phyloP scores from a whole-genome alignment of 2,888 invertebrate genomes.

The Lumbricus terrestris region DNA sequence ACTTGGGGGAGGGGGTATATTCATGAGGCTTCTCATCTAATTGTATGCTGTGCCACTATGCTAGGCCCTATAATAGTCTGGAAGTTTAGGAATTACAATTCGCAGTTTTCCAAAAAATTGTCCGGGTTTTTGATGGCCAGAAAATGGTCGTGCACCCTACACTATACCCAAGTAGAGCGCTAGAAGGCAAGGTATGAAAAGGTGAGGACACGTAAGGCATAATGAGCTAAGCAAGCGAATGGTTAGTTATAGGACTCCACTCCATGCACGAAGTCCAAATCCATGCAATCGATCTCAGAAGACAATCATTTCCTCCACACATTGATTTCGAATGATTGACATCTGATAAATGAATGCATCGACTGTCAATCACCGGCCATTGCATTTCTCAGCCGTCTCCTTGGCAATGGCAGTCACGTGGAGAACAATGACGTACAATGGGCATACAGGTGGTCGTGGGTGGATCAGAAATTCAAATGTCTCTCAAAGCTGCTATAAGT shows the following conservation, averaged over 20 bases:
- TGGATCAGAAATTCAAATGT: background rate
- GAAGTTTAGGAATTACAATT: too few relatives aligned
- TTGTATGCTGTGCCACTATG: too few relatives aligned
- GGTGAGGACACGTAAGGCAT: background rate
- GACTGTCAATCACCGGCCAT: background rate
- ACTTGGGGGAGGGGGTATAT: too few relatives aligned
- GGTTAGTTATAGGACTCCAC: background rate
- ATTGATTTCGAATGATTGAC: background rate
- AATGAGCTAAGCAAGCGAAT: too few relatives aligned
- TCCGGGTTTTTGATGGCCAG: too few relatives aligned
- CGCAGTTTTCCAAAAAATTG: too few relatives aligned
- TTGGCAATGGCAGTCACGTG: background rate
- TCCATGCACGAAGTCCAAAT: background rate
- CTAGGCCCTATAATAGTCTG: too few relatives aligned
- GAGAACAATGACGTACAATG: background rate
- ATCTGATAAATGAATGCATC: background rate
- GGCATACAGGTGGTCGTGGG: background rate
- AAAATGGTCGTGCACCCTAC: too few relatives aligned
- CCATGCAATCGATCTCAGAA: background rate
- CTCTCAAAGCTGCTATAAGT: background rate
- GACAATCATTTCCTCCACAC: background rate
- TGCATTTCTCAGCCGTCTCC: background rate
- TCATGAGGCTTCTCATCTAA: background rate
- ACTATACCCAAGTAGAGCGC: too few relatives aligned
- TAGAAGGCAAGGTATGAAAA: too few relatives aligned